Base-by-base conservation (phyloP, 2,797 vertebrate genomes). In the Lagodon rhomboides region DNA sequence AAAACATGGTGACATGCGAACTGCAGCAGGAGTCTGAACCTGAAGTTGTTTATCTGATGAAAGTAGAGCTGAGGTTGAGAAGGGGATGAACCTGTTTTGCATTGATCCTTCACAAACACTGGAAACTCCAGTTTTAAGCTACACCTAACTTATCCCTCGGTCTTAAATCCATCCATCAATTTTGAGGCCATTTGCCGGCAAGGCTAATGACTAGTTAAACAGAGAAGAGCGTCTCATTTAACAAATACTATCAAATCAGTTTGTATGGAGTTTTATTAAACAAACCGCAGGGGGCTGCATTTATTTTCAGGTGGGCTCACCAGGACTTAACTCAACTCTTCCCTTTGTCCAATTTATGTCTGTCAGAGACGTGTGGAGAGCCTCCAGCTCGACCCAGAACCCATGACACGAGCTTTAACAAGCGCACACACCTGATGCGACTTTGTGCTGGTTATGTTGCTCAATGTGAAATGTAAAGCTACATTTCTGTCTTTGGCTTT, bases 321-420 rank as follows among this genome's bases (percentile, higher is more conserved):
- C 18, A 6, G 53, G 44, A 60, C 4, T 34, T 54, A 61, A 6
- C 30, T 41, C 30, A 20, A 20, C 46, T n/a, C 12, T 38, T 27
- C 50, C 17, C 68, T 23, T 16, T 54, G 20, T 54, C 8, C 12
- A 50, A 11, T 54, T 20, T 56, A 60, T 50, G 23, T 54, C 38
- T 60, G 51, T 70, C 9, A n/a, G 2, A 49, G 13, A 63, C 11
- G 17, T 30, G 27, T 17, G 15, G 4, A 23, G 18, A 61, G 20
- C 23, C 30, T 58, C 16, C 46, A 53, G 46, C 58, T 61, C 41
- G 22, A 43, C 23, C 69, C 41, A 56, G 61, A 61, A 58, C 50
- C 13, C 11, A 47, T 15, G 10, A 54, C n/a, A 20, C 59, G 0
- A 49, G 25, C 63, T 58, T 60, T n/a, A 67, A 22, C n/a, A 66